Evolutionary conservation across 2,888 invertebrate species (phyloP), one percentile per base, ranked within the genome.

Genomic region (Strigamia crassipes): DNA sequence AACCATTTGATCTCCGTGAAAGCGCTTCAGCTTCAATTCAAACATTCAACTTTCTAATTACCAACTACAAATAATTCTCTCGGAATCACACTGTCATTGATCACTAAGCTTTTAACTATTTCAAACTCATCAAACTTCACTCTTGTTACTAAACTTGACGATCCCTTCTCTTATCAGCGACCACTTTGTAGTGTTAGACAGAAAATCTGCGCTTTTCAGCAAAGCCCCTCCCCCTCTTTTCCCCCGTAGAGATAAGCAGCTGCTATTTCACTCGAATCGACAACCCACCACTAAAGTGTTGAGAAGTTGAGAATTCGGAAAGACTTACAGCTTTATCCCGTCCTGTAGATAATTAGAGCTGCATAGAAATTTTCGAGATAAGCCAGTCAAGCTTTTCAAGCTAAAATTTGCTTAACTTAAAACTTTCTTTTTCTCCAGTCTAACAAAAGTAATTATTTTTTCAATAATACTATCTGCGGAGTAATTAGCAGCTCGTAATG

Each of bases 81-180:
- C 18, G 51, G n/a, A 51, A 51, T 51, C 51, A n/a, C 51, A 51
- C 51, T 51, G 51, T 18, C 51, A 51, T 51, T 51, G 51, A 51
- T 51, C 51, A 51, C 51, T 51, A 51, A 51, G 51, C 51, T 51
- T 51, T 51, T 51, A 51, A 51, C 51, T 51, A 51, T 51, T 51
- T n/a, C 51, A 51, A 51, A 51, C 51, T 51, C 51, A 51, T 51
- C 51, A 51, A 51, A 51, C 51, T 51, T 51, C 51, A 8, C 51
- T 51, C 51, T 46, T 18, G n/a, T 4, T 4, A 18, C 51, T 51
- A 51, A 51, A 51, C 51, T 51, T 51, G 51, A 51, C 51, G 51
- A 51, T 51, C 51, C 51, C 18, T 15, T 51, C 18, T n/a, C 51
- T 51, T 51, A 51, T 51, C 51, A 51, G 51, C 51, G 18, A 51